Conservation (phyloP, 1,140 invertebrate species). For the Zaprionus camerounensis region DNA sequence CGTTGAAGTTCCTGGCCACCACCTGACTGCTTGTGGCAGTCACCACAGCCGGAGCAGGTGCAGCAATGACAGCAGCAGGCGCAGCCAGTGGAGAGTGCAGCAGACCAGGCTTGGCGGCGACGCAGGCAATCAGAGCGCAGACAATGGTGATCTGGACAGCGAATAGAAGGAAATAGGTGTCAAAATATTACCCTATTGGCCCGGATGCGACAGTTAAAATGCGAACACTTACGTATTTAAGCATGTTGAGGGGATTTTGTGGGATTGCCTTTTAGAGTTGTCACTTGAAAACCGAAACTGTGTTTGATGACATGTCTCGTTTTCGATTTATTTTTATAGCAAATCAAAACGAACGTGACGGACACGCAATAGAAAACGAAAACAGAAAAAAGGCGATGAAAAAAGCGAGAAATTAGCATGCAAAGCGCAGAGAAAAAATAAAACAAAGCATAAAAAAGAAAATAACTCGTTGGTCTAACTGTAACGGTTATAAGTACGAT, state of each 20-base stretch:
- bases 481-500: constrained; percentile 41
- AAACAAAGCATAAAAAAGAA: constrained; percentile 23
- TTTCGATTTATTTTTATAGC: constrained; percentile 66
- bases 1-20: constrained; percentile 84
- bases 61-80: constrained; percentile 51
- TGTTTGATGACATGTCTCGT: constrained; percentile 35
- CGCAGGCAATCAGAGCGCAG: constrained; percentile 62
- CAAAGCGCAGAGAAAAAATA: constrained; percentile 29
- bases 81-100: constrained; percentile 47
- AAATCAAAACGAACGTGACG: constrained; percentile 56
- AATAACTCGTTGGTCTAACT: constrained; percentile 32
- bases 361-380: constrained; percentile 21
- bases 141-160: constrained; percentile 57
- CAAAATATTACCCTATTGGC: neutral
- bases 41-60: constrained; percentile 62
- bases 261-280: constrained; percentile 34
- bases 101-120: constrained; percentile 61
- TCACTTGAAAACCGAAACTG: constrained; percentile 29
- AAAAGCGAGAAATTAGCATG: constrained; percentile 54
- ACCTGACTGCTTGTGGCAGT: constrained; percentile 85
- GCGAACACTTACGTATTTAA: constrained; percentile 59
- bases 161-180: constrained; percentile 13
- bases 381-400: constrained; percentile 6
- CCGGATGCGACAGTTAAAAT: neutral
- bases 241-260: constrained; percentile 45